Evolutionary conservation across 2,797 vertebrate species (phyloP).

Genomic region (Acanthiza pusilla): DNA sequence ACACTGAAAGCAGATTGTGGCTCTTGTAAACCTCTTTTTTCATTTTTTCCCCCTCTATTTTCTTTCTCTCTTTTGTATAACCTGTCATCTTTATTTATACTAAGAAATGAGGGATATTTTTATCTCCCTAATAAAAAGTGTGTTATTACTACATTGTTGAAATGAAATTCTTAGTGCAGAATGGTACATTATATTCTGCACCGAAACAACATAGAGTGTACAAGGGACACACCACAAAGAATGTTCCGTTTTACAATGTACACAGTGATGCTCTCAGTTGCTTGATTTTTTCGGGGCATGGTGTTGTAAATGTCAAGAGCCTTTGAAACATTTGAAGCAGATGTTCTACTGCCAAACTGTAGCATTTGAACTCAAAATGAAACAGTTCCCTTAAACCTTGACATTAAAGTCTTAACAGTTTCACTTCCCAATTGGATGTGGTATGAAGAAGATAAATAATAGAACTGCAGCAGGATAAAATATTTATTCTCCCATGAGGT

Average conservation of each 20-base stretch:
- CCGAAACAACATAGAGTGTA: background rate
- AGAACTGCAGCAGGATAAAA: conserved; percentile 67
- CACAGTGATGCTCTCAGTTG: background rate
- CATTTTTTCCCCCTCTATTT: background rate
- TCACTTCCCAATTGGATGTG: conserved; percentile 64
- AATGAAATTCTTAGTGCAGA: background rate
- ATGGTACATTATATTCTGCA: background rate
- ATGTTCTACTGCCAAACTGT: conserved; percentile 46
- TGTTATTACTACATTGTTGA: background rate
- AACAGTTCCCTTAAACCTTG: conserved; percentile 62
- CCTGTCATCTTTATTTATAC: conserved; percentile 9
- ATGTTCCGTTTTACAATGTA: background rate
- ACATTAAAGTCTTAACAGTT: conserved; percentile 61
- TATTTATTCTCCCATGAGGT: conserved; percentile 65
- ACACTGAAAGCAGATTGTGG: background rate
- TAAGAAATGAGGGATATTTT: conserved; percentile 21
- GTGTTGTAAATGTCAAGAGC: conserved; percentile 43
- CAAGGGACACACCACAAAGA: background rate
- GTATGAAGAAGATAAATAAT: conserved; percentile 74
- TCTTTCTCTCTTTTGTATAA: background rate
- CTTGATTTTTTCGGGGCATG: background rate
- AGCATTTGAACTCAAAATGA: conserved; percentile 63
- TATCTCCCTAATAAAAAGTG: conserved; percentile 18
- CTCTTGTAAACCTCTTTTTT: background rate
- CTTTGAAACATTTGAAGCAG: conserved; percentile 61